Conservation (phyloP, 2,113 vertebrate species). For the Agapornis roseicollis region DNA sequence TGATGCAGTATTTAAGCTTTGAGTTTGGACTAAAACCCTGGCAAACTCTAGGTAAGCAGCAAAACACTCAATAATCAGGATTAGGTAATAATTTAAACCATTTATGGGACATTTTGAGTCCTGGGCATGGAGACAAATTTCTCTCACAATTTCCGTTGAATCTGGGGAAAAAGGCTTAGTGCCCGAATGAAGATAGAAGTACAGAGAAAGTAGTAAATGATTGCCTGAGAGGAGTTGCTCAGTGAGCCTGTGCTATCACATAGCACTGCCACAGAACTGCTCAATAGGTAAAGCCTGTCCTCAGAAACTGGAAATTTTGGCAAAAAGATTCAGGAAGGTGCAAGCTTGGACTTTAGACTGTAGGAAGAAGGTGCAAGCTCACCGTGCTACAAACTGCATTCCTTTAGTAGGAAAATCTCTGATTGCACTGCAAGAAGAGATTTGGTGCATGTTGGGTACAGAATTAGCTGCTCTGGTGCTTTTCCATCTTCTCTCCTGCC, state of each 20-base stretch:
- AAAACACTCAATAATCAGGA: slow-evolving; percentile 11
- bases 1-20: not conserved
- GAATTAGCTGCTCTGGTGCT: not conserved
- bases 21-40: not conserved
- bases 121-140: slow-evolving; percentile 10
- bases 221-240: not conserved
- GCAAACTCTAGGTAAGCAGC: not conserved
- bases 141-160: not conserved
- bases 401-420: not conserved
- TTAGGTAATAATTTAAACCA: slow-evolving; percentile 2
- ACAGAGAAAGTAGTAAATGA: not conserved
- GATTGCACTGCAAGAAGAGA: not conserved
- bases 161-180: not conserved
- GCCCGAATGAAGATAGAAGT: not conserved
- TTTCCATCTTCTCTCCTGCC: not conserved
- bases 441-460: not conserved
- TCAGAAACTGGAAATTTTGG: not conserved
- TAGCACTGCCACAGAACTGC: too few species aligned
- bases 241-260: not conserved
- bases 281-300: not conserved
- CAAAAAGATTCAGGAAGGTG: not conserved
- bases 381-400: not conserved
- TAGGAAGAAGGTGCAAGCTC: not conserved
- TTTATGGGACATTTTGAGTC: not conserved
- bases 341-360: too few species aligned